A percentile compares a stretch with the other conserved stretches of the same genome.
Conservation (phyloP, 2,797 vertebrate species). For the Saxicola maurus region DNA sequence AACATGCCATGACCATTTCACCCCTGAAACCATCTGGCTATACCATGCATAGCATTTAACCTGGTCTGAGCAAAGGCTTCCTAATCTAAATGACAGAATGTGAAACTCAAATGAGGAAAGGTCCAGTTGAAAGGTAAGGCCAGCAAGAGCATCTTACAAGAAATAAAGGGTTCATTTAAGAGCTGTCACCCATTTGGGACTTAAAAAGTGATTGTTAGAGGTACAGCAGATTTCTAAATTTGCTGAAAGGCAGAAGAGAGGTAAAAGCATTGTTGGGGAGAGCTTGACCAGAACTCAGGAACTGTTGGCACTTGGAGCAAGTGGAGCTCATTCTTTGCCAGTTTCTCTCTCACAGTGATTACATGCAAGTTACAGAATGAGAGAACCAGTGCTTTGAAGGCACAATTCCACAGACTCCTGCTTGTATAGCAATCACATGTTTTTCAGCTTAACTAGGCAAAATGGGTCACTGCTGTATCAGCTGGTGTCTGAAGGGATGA, state of each 20-base stretch:
- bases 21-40: background rate
- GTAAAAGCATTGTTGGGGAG: background rate
- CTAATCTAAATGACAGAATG: background rate
- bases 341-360: background rate
- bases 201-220: background rate
- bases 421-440: background rate
- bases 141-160: background rate
- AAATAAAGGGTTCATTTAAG: background rate
- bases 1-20: background rate
- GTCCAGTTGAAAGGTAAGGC: background rate
- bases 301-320: background rate
- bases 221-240: background rate
- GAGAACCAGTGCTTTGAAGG: background rate
- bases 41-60: background rate
- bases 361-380: background rate
- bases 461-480: slow-evolving; percentile 55
- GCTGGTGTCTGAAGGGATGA: slow-evolving; percentile 49
- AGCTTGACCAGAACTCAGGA: background rate
- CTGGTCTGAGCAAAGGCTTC: background rate
- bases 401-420: background rate
- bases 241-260: background rate
- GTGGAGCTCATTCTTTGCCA: background rate
- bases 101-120: background rate
- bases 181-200: background rate
- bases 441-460: slow-evolving; percentile 46